A percentile compares a stretch with the other conserved stretches of the same genome.
These are phyloP conservation scores for Parthenolecanium corni DNA, from an alignment of 2,888 invertebrate species.

Conservation along the genomic window DNA sequence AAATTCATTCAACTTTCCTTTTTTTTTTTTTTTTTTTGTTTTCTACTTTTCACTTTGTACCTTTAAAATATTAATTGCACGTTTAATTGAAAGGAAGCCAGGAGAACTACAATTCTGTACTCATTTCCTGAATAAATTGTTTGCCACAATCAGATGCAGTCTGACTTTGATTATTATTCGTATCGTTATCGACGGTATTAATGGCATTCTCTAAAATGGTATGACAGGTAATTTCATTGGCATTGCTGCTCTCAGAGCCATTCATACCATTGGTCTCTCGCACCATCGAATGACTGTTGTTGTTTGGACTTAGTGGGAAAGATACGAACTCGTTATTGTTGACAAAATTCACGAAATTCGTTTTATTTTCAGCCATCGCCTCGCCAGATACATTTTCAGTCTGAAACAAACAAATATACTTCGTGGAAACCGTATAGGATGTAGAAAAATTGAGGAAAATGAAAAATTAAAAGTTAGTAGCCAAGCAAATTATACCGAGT, in stretches of 20 bases:
- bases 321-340: not conserved
- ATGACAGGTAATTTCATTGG: not conserved
- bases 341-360: slow-evolving; percentile 14
- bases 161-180: slow-evolving; percentile 8
- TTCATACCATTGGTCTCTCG: not conserved
- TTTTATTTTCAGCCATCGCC: slow-evolving; percentile 11
- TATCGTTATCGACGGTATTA: not conserved
- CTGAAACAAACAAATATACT: slow-evolving; percentile 4
- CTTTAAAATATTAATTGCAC: not conserved
- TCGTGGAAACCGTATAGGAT: not conserved
- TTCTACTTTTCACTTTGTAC: not conserved
- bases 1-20: too few relatives aligned
- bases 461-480: not conserved
- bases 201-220: not conserved
- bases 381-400: slow-evolving; percentile 17
- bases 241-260: not conserved
- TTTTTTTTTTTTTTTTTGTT: not conserved
- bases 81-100: not conserved
- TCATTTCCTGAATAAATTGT: slow-evolving; percentile 21
- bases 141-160: not conserved
- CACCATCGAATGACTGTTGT: not conserved
- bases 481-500: not conserved
- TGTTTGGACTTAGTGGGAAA: not conserved
- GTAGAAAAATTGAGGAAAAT: not conserved
- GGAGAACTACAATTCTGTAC: slow-evolving; percentile 10